These are phyloP conservation scores for Drosophila prosaltans DNA, from an alignment of 1,140 invertebrate genomes.

Conservation along the genomic window DNA sequence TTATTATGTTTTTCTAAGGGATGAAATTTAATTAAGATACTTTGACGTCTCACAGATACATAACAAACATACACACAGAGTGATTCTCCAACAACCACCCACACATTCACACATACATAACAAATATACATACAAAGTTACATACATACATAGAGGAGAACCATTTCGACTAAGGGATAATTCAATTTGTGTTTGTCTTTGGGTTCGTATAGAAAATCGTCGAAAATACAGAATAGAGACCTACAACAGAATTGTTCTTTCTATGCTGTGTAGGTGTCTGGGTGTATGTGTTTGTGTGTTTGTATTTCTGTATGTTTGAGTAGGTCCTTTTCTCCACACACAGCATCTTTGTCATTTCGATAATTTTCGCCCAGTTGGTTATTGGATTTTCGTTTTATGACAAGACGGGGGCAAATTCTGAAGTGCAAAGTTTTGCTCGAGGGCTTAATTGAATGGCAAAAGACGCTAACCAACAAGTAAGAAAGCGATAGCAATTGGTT, in stretches of 20 bases:
- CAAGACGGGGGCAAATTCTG: constrained; percentile 19
- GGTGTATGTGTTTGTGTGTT: neutral
- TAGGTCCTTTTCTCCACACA: neutral
- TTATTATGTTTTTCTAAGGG: constrained; percentile 76
- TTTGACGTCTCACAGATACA: constrained; percentile 77
- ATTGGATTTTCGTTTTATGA: constrained; percentile 40
- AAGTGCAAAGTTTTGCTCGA: constrained; percentile 5
- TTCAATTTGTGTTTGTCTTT: constrained; percentile 66
- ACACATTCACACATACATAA: constrained; percentile 27
- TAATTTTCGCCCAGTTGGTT: constrained; percentile 62
- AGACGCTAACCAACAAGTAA: neutral
- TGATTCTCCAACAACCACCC: constrained; percentile 24
- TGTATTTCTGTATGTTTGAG: neutral
- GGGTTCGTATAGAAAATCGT: constrained; percentile 54
- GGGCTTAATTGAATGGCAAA: neutral
- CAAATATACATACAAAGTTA: constrained; percentile 2
- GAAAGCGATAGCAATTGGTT: neutral
- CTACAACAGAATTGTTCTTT: constrained; percentile 28
- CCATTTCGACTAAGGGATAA: constrained; percentile 68
- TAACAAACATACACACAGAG: constrained; percentile 53
- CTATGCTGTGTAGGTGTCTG: neutral
- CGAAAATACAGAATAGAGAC: constrained; percentile 69
- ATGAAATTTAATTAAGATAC: constrained; percentile 82
- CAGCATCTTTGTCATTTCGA: constrained; percentile 65
- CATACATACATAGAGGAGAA: constrained; percentile 23